Base-by-base conservation (phyloP, 2,113 vertebrate genomes). In the Apistogramma diplotaenia region DNA sequence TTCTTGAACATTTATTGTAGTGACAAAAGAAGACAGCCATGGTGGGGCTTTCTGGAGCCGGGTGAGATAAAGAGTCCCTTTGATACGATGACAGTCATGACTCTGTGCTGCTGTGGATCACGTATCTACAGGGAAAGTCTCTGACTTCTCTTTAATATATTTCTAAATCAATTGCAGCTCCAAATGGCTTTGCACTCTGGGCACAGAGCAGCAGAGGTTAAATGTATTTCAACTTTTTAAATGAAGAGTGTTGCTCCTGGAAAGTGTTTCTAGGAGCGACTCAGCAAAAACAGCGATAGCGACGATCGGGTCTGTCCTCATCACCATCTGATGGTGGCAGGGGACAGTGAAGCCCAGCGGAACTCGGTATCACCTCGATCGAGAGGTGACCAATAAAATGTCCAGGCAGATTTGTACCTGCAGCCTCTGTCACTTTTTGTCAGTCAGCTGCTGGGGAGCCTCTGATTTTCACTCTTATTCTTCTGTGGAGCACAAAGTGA, bases 131-230 rank as follows among this genome's bases (percentile, higher is more conserved):
- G 84, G 85, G 76, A 84, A 62, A 79, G 62, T 74, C 79, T 81
- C 29, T 33, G 56, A 90, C 85, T 84, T 79, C 81, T 81, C 74
- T 85, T 87, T 87, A 76, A 88, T 81, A 86, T 85, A 10, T 86
- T 86, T 89, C 83, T 78, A 76, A 89, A 79, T 87, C 78, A 71
- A 29, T 74, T 5, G 57, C 53, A 13, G 57, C 72, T 79, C 75
- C 65, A 29, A n/a, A 27, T 8, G 71, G 85, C 55, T 54, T 59
- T 1, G 6, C 70, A 18, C 27, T 76, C n/a, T 0, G 81, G 72
- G 35, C n/a, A 31, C 79, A 57, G 13, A 79, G 79, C 74, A 51
- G 4, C 76, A 55, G 59, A 92, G 83, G 83, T 82, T 85, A 85
- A 84, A 87, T 49, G 35, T 46, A 79, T 85, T 74, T 88, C 35